A percentile compares a stretch with the other conserved stretches of the same genome.
Evolutionary conservation across 2,888 invertebrate genomes (phyloP).

Genomic region (Chaitophorus viminalis): DNA sequence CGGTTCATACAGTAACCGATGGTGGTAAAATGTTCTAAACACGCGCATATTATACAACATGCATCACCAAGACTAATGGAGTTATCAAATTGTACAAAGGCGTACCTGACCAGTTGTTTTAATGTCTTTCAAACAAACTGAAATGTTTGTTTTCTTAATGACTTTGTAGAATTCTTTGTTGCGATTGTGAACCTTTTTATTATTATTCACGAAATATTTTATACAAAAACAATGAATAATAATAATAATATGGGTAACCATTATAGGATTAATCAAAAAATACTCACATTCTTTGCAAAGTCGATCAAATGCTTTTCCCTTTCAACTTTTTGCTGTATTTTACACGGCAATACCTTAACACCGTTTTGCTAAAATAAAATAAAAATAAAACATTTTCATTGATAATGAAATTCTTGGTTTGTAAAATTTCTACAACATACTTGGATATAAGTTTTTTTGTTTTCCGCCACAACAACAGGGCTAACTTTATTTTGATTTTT

Average conservation of each 20-base stretch:
- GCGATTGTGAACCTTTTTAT: slow-evolving; percentile 51
- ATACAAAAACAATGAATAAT: slow-evolving; percentile 9
- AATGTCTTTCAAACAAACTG: slow-evolving; percentile 54
- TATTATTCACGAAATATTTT: slow-evolving; percentile 34
- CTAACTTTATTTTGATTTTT: slow-evolving; percentile 37
- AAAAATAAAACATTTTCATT: not conserved
- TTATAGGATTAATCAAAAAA: not conserved
- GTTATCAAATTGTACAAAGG: slow-evolving; percentile 39
- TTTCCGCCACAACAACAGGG: slow-evolving; percentile 49
- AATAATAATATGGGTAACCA: not conserved
- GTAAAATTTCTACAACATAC: slow-evolving; percentile 10
- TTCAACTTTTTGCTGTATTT: slow-evolving; percentile 61
- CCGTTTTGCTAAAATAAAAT: slow-evolving; percentile 47
- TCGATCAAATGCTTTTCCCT: slow-evolving; percentile 60
- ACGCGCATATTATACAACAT: slow-evolving; percentile 23
- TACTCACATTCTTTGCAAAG: slow-evolving; percentile 50
- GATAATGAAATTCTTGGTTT: not conserved
- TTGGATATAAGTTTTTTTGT: slow-evolving; percentile 57
- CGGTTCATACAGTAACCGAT: not conserved
- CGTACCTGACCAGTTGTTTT: slow-evolving; percentile 56
- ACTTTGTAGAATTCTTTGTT: slow-evolving; percentile 58
- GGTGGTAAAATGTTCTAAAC: slow-evolving; percentile 22
- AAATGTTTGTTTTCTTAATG: slow-evolving; percentile 57
- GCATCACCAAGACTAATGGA: slow-evolving; percentile 40
- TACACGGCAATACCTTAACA: slow-evolving; percentile 58